Conservation (phyloP, 2,113 vertebrate species). For the Acrocephalus kingi region DNA sequence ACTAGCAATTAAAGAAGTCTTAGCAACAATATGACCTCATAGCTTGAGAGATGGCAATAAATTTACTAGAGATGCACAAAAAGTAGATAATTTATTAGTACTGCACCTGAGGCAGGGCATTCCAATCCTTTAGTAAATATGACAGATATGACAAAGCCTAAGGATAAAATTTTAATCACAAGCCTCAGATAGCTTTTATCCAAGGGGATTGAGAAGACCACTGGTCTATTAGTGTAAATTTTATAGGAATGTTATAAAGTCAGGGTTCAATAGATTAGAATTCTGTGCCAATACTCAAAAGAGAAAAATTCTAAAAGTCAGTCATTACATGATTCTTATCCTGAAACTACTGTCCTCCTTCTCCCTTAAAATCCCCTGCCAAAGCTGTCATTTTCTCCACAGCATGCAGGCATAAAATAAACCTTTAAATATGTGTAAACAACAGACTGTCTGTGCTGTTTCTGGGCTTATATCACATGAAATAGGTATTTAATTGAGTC, state of each 20-base stretch:
- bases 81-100: neutral
- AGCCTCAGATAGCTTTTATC: neutral
- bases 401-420: neutral
- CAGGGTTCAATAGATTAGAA: neutral
- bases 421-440: neutral
- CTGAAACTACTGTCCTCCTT: neutral
- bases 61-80: neutral
- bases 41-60: neutral
- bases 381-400: neutral
- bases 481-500: neutral
- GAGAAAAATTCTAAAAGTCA: neutral
- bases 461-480: neutral
- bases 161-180: neutral
- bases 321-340: neutral
- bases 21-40: neutral
- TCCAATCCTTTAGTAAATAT: neutral
- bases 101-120: neutral
- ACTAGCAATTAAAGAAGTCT: neutral
- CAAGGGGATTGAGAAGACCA: neutral
- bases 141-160: neutral
- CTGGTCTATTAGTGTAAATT: neutral
- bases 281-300: neutral
- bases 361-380: neutral
- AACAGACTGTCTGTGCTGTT: neutral
- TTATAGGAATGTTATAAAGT: neutral